Conservation (phyloP, 1,140 invertebrate species). For the Drosophila dunni region DNA sequence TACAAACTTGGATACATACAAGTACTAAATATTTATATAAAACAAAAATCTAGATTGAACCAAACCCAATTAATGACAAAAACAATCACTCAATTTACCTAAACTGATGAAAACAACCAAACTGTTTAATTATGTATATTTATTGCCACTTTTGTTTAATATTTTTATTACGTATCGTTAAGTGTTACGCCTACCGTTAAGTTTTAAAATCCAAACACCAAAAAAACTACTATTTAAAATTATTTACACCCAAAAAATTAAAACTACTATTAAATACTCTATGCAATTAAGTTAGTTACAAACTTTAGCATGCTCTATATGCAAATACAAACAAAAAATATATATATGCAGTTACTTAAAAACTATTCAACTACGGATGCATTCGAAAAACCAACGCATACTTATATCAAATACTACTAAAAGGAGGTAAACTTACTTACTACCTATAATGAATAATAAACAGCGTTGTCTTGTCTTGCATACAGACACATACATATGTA, state of each 20-base stretch:
- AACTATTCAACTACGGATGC: constrained; percentile 54
- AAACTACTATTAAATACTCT: constrained; percentile 60
- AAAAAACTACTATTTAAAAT: constrained; percentile 58
- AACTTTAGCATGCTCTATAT: constrained; percentile 52
- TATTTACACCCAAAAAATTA: constrained; percentile 58
- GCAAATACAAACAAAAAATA: constrained; percentile 41
- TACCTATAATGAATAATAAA: constrained; percentile 32
- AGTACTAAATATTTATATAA: constrained; percentile 18
- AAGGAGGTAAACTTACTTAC: constrained; percentile 58
- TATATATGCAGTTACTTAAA: constrained; percentile 54
- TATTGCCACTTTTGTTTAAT: constrained; percentile 53
- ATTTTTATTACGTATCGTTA: constrained; percentile 54
- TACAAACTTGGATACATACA: constrained; percentile 17
- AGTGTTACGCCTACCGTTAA: constrained; percentile 77
- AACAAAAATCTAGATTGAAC: constrained; percentile 45
- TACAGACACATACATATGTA: constrained; percentile 26
- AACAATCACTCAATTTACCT: constrained; percentile 81
- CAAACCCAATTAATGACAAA: constrained; percentile 75
- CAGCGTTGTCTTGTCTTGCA: constrained; percentile 40
- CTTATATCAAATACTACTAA: constrained; percentile 57
- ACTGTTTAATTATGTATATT: constrained; percentile 41
- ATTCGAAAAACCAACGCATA: constrained; percentile 51
- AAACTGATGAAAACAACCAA: constrained; percentile 31
- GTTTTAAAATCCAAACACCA: constrained; percentile 54
- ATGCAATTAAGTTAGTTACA: constrained; percentile 73